Evolutionary conservation across 2,113 vertebrate genomes (phyloP).

Genomic region (Capreolus pygargus): DNA sequence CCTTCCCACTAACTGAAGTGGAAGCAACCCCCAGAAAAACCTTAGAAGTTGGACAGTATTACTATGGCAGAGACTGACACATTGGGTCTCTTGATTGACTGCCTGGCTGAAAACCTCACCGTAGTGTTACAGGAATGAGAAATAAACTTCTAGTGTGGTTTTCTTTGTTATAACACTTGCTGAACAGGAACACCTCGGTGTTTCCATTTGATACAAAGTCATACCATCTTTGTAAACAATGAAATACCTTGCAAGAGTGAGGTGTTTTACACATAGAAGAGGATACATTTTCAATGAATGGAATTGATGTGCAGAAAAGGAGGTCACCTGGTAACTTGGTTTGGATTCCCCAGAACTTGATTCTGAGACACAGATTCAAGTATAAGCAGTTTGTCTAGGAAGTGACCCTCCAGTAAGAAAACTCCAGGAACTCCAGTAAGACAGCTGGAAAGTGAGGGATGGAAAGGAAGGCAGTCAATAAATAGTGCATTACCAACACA

Average conservation of each 20-base stretch:
- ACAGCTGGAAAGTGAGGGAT: not conserved
- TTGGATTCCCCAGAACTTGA: not conserved
- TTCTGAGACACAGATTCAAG: not conserved
- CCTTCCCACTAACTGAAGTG: not conserved
- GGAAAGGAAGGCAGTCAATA: not conserved
- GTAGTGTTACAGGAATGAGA: not conserved
- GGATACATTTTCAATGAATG: not conserved
- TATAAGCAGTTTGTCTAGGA: not conserved
- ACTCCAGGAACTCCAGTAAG: not conserved
- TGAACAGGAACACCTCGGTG: not conserved
- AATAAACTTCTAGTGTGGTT: not conserved
- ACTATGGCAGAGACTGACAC: not conserved
- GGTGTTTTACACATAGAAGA: not conserved
- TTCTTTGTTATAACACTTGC: not conserved
- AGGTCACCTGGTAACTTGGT: not conserved
- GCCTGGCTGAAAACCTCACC: not conserved
- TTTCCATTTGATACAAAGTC: not conserved
- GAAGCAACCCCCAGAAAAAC: not conserved
- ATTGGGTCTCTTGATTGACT: not conserved
- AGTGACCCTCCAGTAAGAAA: not conserved
- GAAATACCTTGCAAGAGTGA: not conserved
- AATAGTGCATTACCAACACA: not conserved
- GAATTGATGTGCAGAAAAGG: not conserved
- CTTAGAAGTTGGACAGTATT: not conserved
- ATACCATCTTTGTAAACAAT: not conserved